Percentiles rank a stretch among this genome's conserved stretches.
phyloP scores from a whole-genome alignment of 2,797 vertebrate species.

The Urosaurus nigricauda region DNA sequence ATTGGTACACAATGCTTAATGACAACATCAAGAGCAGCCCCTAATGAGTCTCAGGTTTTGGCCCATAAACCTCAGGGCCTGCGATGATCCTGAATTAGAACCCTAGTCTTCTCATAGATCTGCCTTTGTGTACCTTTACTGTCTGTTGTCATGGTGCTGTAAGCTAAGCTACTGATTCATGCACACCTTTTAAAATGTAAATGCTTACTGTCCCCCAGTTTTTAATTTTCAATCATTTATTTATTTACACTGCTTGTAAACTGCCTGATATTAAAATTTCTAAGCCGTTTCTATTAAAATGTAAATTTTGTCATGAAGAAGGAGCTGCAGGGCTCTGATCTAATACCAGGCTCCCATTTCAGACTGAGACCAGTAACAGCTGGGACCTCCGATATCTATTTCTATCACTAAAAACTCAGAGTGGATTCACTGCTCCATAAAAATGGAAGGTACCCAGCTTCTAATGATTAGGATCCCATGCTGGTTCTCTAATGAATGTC shows the following conservation, averaged over 20 bases:
- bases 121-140: neutral
- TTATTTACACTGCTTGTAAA: neutral
- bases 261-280: neutral
- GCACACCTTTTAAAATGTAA: neutral
- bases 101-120: neutral
- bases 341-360: neutral
- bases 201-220: neutral
- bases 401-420: no score
- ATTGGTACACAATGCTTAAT: no score
- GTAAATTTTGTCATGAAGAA: neutral
- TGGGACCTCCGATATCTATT: no score
- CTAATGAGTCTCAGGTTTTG: no score
- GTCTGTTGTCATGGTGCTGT: neutral
- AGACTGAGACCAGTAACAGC: neutral
- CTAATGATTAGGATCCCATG: no score
- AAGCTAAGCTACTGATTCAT: neutral
- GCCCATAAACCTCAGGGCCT: no score
- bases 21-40: no score
- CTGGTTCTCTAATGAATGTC: neutral
- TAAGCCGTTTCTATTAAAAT: neutral
- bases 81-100: no score
- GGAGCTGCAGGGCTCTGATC: neutral
- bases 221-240: neutral
- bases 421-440: no score
- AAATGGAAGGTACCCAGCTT: no score